Base-by-base conservation (phyloP, 2,888 invertebrate genomes). In the Mechanitis messenoides region DNA sequence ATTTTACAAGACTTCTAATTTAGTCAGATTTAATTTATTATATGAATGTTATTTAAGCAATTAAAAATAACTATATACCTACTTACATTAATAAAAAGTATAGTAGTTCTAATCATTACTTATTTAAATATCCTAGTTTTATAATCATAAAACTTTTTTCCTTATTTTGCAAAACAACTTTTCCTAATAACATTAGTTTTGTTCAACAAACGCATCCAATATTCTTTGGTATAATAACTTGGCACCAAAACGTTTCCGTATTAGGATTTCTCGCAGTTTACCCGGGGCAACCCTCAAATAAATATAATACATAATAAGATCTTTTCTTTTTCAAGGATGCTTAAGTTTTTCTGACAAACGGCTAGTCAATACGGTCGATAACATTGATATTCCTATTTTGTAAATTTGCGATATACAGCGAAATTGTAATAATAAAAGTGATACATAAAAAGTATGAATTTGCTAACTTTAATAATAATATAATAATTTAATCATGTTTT, bases 361-460 rank as follows among this genome's bases (percentile, higher is more conserved):
- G 31, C 11, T 46, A 59, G 54, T 59, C 45, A 45, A 59, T 59
- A 54, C 11, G 35, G 28, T 54, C n/a, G 33, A 59, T 46, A 54
- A 54, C 45, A 46, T 46, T 53, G 31, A 50, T 50, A 31, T 50
- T 50, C 28, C 3, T 50, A 50, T 31, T 50, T 31, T n/a, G 50
- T 50, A 31, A 1, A 50, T 50, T 31, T 31, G 31, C 31, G 31
- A 31, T 50, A 50, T 9, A 4, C 5, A 5, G 1, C 0, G 50
- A 50, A 20, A 20, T 47, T 20, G n/a, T n/a, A 47, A 11, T n/a
- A 47, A 6, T 20, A n/a, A 47, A 47, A 6, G 6, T 6, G 20
- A 3, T n/a, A 47, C n/a, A n/a, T 3, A 47, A 47, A n/a, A 47
- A 20, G 4, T 47, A 47, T 47, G 47, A 47, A 47, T 47, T 20